These are phyloP conservation scores for Luperina testacea DNA, from an alignment of 2,888 invertebrate species.

Conservation along the genomic window DNA sequence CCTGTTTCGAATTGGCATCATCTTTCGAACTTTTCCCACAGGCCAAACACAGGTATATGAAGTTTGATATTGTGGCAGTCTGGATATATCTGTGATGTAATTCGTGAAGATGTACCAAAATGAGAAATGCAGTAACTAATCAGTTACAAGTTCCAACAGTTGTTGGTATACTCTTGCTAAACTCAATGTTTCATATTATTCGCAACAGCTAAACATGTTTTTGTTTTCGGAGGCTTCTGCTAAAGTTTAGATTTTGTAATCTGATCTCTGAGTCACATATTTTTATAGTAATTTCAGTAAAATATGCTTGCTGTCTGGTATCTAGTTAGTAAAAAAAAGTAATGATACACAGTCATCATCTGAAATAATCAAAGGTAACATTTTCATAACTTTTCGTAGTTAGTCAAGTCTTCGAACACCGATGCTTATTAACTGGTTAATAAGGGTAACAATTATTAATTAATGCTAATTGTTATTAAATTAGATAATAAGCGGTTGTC, in stretches of 20 bases:
- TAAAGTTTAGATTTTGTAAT: not conserved
- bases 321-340: not conserved
- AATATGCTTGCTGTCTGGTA: not conserved
- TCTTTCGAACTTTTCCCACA: not conserved
- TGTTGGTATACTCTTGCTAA: not conserved
- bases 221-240: not conserved
- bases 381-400: slow-evolving; percentile 9
- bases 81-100: not conserved
- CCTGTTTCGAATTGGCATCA: slow-evolving; percentile 5
- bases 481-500: slow-evolving; percentile 74
- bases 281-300: not conserved
- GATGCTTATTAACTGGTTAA: slow-evolving; percentile 56
- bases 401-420: not conserved
- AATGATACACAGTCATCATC: too few species aligned
- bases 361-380: slow-evolving; percentile 6
- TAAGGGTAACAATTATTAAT: slow-evolving; percentile 71
- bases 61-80: not conserved
- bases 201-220: not conserved
- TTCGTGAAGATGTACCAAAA: not conserved
- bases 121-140: not conserved
- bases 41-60: not conserved
- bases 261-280: not conserved
- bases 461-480: slow-evolving; percentile 81
- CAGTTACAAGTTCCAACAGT: too few species aligned
- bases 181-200: not conserved